Evolutionary conservation across 1,140 invertebrate genomes (phyloP), one percentile per base, ranked within the genome.

Genomic region (Aethina tumida): DNA sequence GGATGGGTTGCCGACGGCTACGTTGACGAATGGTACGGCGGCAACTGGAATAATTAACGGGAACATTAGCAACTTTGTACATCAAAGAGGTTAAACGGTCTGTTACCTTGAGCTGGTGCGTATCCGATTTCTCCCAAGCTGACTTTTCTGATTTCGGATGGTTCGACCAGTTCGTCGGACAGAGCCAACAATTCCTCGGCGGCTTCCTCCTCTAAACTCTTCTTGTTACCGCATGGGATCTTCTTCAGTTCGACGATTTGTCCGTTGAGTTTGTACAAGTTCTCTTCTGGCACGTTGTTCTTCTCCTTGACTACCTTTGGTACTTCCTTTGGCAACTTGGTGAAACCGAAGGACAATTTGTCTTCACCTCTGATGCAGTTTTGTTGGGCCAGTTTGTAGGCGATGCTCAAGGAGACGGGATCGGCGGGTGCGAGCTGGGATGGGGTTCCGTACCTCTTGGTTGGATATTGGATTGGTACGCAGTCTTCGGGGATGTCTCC

Each of bases 191-290:
- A 27, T 31, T 46, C 20, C 10, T 50, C 55, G 2, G 41, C 35
- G 1, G 55, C 55, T 44, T 57, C 55, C n/a, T 55, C 55, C 13
- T 53, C 55, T 1, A 51, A 26, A 13, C 21, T 20, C 30, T 39
- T 43, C 16, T 14, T 24, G 7, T 5, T 10, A 15, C n/a, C 21
- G 29, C 35, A 35, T 29, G 13, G 12, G 14, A 48, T 39, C 17
- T 36, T 32, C 29, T 56, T 56, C 43, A 58, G 33, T 49, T 58
- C 55, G 9, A 58, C 55, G 14, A 58, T 43, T 38, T 52, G 37
- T 13, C 53, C 53, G 30, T 56, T 53, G 21, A 50, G 30, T n/a
- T 35, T 47, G 35, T 49, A 50, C 6, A 58, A 30, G 4, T 44
- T 43, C 26, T 52, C 53, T 43, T 55, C 53, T 6, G 50, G 53